Conservation (phyloP, 1,140 invertebrate species). For the Pteromalus puparum region DNA sequence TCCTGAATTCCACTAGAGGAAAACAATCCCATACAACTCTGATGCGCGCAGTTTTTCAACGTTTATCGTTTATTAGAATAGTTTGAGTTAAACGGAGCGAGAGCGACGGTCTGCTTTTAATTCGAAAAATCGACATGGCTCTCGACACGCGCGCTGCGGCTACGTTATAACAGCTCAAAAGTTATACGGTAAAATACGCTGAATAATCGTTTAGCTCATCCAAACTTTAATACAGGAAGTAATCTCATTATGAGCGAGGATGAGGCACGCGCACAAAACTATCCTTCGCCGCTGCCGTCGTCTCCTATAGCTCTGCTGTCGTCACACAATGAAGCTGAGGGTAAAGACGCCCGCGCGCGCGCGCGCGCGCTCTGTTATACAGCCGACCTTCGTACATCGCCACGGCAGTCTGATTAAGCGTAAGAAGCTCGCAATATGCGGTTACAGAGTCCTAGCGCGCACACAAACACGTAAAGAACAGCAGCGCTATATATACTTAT, state of each 20-base stretch:
- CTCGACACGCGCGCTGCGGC: not conserved
- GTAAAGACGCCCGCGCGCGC: not conserved
- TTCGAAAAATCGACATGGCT: not conserved
- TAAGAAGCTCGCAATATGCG: constrained; percentile 24
- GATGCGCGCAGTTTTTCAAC: not conserved
- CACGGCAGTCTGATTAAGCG: constrained; percentile 14
- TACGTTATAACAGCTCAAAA: not conserved
- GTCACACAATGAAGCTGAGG: not conserved
- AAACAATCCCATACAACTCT: too few relatives aligned
- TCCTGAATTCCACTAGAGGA: too few relatives aligned
- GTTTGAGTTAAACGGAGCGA: not conserved
- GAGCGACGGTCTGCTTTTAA: not conserved
- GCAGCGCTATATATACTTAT: not conserved
- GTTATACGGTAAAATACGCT: not conserved
- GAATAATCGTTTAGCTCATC: not conserved
- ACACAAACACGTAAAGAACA: not conserved
- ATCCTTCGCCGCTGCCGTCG: not conserved
- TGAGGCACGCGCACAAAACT: not conserved
- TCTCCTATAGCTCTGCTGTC: too few relatives aligned
- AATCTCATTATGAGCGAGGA: constrained; percentile 24
- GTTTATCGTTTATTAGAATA: not conserved
- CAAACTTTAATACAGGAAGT: constrained; percentile 27
- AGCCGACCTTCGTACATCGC: not conserved
- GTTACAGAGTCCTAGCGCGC: not conserved
- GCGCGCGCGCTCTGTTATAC: too few relatives aligned